These are phyloP conservation scores for Drosophila kanekoi DNA, from an alignment of 2,888 invertebrate species.

Conservation along the genomic window DNA sequence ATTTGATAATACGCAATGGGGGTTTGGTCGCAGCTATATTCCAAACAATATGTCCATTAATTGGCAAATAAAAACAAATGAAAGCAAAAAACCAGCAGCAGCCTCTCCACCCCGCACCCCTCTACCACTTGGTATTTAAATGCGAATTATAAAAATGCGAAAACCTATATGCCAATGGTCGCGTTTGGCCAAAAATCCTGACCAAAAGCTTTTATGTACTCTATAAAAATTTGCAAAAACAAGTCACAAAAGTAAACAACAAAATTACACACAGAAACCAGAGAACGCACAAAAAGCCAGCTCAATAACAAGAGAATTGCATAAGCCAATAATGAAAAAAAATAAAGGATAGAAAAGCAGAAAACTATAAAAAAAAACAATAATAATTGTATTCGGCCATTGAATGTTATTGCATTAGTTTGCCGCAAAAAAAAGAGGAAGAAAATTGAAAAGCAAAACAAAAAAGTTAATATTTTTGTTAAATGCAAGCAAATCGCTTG, in stretches of 20 bases:
- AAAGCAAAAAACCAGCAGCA: background rate
- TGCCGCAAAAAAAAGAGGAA: slow-evolving; percentile 39
- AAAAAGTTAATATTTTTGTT: slow-evolving; percentile 17
- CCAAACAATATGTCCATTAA: slow-evolving; percentile 70
- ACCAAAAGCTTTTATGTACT: slow-evolving; percentile 69
- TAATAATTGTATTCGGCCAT: slow-evolving; percentile 76
- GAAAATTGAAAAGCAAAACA: slow-evolving; percentile 19
- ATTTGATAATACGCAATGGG: slow-evolving; percentile 47
- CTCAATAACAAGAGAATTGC: slow-evolving; percentile 48
- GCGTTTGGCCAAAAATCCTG: slow-evolving; percentile 30
- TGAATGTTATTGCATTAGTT: slow-evolving; percentile 80
- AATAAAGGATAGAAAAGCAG: background rate
- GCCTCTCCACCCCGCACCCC: no score
- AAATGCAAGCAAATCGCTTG: slow-evolving; percentile 30
- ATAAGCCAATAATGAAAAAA: slow-evolving; percentile 19
- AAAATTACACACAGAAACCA: slow-evolving; percentile 41
- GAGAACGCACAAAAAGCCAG: slow-evolving; percentile 35
- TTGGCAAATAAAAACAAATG: slow-evolving; percentile 63
- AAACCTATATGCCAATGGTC: slow-evolving; percentile 23
- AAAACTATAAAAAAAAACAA: slow-evolving; percentile 51
- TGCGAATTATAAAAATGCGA: slow-evolving; percentile 36
- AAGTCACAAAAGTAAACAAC: slow-evolving; percentile 66
- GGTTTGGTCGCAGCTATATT: slow-evolving; percentile 55
- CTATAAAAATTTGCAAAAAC: slow-evolving; percentile 70
- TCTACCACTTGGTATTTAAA: slow-evolving; percentile 33